These are phyloP conservation scores for Alviniconcha strummeri DNA, from an alignment of 2,888 invertebrate species.

Conservation along the genomic window DNA sequence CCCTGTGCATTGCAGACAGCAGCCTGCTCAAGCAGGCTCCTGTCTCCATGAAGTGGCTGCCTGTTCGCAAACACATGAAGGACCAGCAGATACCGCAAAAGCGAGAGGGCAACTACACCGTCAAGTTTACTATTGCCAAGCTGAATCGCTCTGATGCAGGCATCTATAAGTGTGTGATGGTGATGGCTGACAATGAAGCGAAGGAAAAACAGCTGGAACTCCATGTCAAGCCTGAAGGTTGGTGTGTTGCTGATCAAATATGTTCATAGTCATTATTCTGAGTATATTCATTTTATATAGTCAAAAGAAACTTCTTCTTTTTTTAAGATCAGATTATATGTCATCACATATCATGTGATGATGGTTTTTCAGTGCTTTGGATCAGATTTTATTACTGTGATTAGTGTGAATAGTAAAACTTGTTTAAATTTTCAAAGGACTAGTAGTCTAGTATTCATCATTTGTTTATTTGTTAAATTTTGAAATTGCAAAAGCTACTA, in stretches of 20 bases:
- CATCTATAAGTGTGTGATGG: slow-evolving; percentile 43
- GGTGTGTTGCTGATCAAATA: not conserved
- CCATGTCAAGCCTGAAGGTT: slow-evolving; percentile 37
- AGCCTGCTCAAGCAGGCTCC: not conserved
- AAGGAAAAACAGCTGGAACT: slow-evolving; percentile 40
- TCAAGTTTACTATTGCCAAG: slow-evolving; percentile 38
- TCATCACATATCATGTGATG: too few species aligned
- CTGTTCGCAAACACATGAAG: not conserved
- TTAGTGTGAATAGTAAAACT: too few species aligned
- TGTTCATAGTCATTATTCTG: not conserved
- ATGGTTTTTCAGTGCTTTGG: too few species aligned
- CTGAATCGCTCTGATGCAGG: slow-evolving; percentile 46
- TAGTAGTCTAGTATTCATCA: too few species aligned
- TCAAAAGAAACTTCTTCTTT: too few species aligned
- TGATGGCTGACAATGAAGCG: slow-evolving; percentile 31
- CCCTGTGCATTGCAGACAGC: slow-evolving; percentile 6
- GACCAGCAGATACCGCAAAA: slow-evolving; percentile 9
- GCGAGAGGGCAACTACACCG: slow-evolving; percentile 20
- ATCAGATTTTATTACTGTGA: too few species aligned
- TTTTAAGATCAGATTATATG: too few species aligned
- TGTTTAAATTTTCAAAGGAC: too few species aligned
- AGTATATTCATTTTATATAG: not conserved
- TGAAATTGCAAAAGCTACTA: too few species aligned
- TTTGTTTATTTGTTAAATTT: too few species aligned
- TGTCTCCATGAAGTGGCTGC: slow-evolving; percentile 13